Evolutionary conservation across 1,140 invertebrate genomes (phyloP), one percentile per base, ranked within the genome.

Genomic region (Camponotus vicinus): DNA sequence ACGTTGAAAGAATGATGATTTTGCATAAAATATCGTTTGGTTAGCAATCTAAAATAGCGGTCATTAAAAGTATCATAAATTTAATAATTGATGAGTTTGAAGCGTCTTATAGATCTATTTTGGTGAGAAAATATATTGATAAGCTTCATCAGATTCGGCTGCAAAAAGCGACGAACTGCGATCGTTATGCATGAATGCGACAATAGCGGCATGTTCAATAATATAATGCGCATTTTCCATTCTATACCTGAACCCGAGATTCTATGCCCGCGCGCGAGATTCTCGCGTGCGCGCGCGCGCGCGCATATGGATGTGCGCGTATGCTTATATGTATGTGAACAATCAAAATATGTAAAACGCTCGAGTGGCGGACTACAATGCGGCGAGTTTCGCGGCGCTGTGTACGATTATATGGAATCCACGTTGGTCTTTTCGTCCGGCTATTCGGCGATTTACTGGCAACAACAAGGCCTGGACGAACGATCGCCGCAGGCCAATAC

Each of bases 281-380:
- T 21, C 21, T 21, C 21, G 21, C 21, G 0, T 21, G 21, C 21
- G 21, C 21, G 21, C 21, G 21, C n/a, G 42, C 32, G 4, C 27
- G 21, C 18, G 52, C 18, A 42, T 27, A 45, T 70, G 67, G 59
- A 66, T 63, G 49, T 57, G 32, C 21, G 27, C 49, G 27, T 15
- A 6, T 34, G 59, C 32, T 3, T 18, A 15, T 64, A 32, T 15
- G 18, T n/a, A 71, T 37, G 55, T 21, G n/a, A 70, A 55, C 78
- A 85, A 89, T 89, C 79, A 87, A 90, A 90, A 90, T 85, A 78
- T 85, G 77, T 87, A 89, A 87, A 90, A 89, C 57, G 79, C 63
- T 64, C 49, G 79, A 76, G 75, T 34, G 89, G 40, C 59, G 27
- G 57, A 77, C 57, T 80, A 90, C 80, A 90, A 90, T 90, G 88